These are phyloP conservation scores for Eumeta japonica DNA, from an alignment of 1,140 invertebrate genomes.

Conservation along the genomic window DNA sequence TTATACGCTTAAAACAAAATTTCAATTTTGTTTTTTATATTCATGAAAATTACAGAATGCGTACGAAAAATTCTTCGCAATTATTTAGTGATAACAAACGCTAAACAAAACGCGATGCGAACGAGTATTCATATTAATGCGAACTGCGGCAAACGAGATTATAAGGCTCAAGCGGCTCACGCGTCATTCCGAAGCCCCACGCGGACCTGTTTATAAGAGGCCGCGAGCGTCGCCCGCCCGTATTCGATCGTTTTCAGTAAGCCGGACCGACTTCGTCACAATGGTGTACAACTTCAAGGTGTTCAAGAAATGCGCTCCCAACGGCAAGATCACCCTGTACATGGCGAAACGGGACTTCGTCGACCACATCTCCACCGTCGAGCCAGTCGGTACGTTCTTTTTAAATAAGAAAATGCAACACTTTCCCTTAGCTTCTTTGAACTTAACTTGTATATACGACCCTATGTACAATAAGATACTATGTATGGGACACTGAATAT, in stretches of 20 bases:
- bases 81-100: no score
- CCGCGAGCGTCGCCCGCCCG: not conserved
- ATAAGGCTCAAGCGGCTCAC: slow-evolving; percentile 29
- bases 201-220: slow-evolving; percentile 29
- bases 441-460: not conserved
- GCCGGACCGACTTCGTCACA: slow-evolving; percentile 33
- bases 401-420: no score
- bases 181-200: no score
- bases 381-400: slow-evolving; percentile 83
- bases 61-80: no score
- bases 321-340: slow-evolving; percentile 92
- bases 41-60: no score
- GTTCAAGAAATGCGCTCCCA: slow-evolving; percentile 92
- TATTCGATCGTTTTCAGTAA: no score
- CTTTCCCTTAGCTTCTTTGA: no score
- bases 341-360: slow-evolving; percentile 95
- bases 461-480: not conserved
- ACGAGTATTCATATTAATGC: slow-evolving; percentile 4
- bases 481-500: no score
- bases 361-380: slow-evolving; percentile 88
- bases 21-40: no score
- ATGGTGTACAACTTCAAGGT: slow-evolving; percentile 91
- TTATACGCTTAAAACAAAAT: no score
- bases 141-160: slow-evolving; percentile 30
- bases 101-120: no score